Evolutionary conservation across 2,797 vertebrate genomes (phyloP), one percentile per base, ranked within the genome.

Genomic region (Cichlasoma orientale): DNA sequence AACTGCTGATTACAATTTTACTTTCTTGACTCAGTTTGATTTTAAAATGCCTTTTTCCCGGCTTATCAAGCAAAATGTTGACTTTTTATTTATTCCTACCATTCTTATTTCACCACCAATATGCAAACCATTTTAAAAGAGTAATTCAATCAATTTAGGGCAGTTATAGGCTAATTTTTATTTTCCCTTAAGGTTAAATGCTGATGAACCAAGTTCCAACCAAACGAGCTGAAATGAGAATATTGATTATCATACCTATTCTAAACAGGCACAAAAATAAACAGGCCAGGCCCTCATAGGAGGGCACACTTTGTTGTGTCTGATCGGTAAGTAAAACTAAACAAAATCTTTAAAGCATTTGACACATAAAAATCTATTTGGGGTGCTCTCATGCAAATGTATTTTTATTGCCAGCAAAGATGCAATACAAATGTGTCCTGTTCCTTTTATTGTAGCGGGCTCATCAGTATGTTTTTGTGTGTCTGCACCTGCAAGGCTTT

Each of bases 171-270:
- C 47, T 50, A 59, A 29, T 73, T 54, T 71, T 11, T 10, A 27
- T 33, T 55, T 54, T n/a, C 56, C 71, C 6, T 63, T 38, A 2
- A 70, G 66, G 44, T 80, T 69, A 73, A 84, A 82, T 33, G 9
- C 21, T 75, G 72, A 83, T 47, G 21, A 83, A 71, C 72, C 25
- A 77, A 70, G 52, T 52, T 77, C 12, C 21, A 61, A 73, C 36
- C 8, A 33, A 72, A 16, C 23, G 0, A 75, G 6, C 16, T 68
- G 27, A 56, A 27, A 55, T 31, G n/a, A 71, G n/a, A 72, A 59
- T 78, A 83, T 66, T 74, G 68, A 86, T 81, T 21, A 77, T 72
- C 4, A 44, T 25, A 58, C 4, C n/a, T 19, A 36, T 2, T 16
- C 11, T 54, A 23, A 19, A 25, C 7, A 56, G 19, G 56, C 4